Evolutionary conservation across 2,888 invertebrate genomes (phyloP), one percentile per base, ranked within the genome.

Genomic region (Salpingus planirostris): DNA sequence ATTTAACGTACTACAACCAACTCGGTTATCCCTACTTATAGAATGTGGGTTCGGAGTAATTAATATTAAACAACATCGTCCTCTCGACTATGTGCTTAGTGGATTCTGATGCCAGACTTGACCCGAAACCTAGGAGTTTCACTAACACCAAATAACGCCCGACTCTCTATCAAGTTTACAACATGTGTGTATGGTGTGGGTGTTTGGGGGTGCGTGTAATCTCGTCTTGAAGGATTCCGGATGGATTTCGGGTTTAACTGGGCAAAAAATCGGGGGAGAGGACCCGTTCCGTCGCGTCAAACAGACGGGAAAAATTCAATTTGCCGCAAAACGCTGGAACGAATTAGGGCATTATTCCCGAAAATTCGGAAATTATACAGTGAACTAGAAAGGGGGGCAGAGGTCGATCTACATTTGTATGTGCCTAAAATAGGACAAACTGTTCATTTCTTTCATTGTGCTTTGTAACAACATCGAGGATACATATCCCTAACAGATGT

Each of bases 401-500:
- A 42, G 40, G 35, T 36, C 39, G 36, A 43, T 42, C 36, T 42
- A 41, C 42, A 44, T 46, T 47, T 52, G 38, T 43, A 36, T 21
- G 22, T 41, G 38, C 31, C 39, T 36, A 46, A 47, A 45, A 40
- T 44, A 40, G 42, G 35, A 46, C 44, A 45, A 48, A 48, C 46
- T 50, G 49, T 42, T 46, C 45, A 44, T 47, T 51, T 46, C 46
- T 40, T 43, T 47, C 42, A 48, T 52, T 54, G 47, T 49, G 38
- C 42, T 45, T 49, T 47, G 46, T 46, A 45, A 46, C 45, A 33
- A 37, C 33, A 37, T 31, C 33, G 47, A 41, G 43, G 43, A 40
- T 46, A 49, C 49, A 56, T 58, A 56, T 57, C 54, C 50, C 50
- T 50, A 59, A 58, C 62, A 62, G 61, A 61, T 62, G 62, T 52